Percentiles rank a stretch among this genome's conserved stretches.
Evolutionary conservation across 2,888 invertebrate genomes (phyloP).

Genomic region (Physocephala rufipes): DNA sequence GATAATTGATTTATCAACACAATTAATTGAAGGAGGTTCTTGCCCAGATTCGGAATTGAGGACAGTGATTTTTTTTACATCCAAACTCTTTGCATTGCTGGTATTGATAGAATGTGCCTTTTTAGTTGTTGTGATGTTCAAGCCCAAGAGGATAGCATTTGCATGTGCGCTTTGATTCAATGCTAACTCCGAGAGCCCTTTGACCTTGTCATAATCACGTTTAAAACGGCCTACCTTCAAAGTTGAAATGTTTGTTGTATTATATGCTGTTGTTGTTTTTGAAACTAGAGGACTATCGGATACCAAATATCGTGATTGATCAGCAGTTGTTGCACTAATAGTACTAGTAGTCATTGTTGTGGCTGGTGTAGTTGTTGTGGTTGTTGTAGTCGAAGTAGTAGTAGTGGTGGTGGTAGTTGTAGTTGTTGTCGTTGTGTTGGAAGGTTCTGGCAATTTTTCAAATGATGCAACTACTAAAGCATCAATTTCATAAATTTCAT

Average conservation of each 20-base stretch:
- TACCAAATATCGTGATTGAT: constrained; percentile 49
- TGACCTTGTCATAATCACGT: constrained; percentile 47
- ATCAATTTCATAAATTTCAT: constrained; percentile 72
- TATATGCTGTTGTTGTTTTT: constrained; percentile 59
- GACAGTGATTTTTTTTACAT: constrained; percentile 44
- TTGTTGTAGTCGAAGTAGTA: constrained; percentile 65
- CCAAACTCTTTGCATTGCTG: constrained; percentile 7
- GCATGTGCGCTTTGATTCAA: constrained; percentile 50
- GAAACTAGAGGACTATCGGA: constrained; percentile 51
- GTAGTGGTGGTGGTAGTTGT: constrained; percentile 69
- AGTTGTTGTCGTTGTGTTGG: constrained; percentile 62
- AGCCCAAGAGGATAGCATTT: constrained; percentile 56
- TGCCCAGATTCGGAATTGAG: background rate
- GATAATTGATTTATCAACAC: constrained; percentile 71
- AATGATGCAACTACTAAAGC: constrained; percentile 78
- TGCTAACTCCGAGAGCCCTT: constrained; percentile 39
- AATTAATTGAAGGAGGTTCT: constrained; percentile 59
- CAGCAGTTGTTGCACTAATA: constrained; percentile 53
- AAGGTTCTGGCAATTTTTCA: constrained; percentile 68
- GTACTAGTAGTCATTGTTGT: constrained; percentile 66
- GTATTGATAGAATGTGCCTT: background rate
- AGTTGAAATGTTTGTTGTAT: constrained; percentile 29
- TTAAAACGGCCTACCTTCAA: constrained; percentile 41
- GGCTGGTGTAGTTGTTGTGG: constrained; percentile 64
- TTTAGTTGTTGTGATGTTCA: constrained; percentile 52